Percentiles rank a stretch among this genome's conserved stretches.
Conservation (phyloP, 2,888 invertebrate genomes). For the Palloptera scutellata region DNA sequence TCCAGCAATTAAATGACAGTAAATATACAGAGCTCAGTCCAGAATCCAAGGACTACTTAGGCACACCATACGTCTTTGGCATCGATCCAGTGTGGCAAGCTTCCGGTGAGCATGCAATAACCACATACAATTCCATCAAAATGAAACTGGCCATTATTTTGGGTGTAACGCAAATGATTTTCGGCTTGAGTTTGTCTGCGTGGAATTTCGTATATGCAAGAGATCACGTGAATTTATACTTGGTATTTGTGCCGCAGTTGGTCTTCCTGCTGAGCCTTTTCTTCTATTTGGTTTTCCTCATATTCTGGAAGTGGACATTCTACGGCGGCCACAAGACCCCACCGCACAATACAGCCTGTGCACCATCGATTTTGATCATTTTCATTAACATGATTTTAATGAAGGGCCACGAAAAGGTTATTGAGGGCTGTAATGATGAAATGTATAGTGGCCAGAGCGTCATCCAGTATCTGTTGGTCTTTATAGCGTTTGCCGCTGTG, state of each 20-base stretch:
- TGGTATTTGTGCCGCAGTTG: slow-evolving; percentile 90
- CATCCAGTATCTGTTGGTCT: slow-evolving; percentile 79
- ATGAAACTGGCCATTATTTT: slow-evolving; percentile 95
- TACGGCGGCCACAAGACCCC: slow-evolving; percentile 68
- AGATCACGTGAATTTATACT: slow-evolving; percentile 71
- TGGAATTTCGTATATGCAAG: slow-evolving; percentile 77
- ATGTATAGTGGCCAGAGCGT: slow-evolving; percentile 76
- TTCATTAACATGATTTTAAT: slow-evolving; percentile 83
- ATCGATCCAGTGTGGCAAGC: slow-evolving; percentile 79
- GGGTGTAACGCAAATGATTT: slow-evolving; percentile 93
- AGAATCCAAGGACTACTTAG: slow-evolving; percentile 56
- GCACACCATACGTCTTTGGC: slow-evolving; percentile 77
- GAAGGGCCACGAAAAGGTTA: slow-evolving; percentile 57
- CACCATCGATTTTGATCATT: slow-evolving; percentile 78
- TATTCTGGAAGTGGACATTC: slow-evolving; percentile 88
- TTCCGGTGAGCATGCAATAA: slow-evolving; percentile 84
- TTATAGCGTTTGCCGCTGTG: slow-evolving; percentile 80
- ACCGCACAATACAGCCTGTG: slow-evolving; percentile 66
- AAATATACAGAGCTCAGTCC: slow-evolving; percentile 71
- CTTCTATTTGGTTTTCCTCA: slow-evolving; percentile 86
- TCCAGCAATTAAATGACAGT: slow-evolving; percentile 63
- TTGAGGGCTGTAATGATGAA: slow-evolving; percentile 65
- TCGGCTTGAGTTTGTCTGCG: slow-evolving; percentile 84
- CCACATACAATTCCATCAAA: slow-evolving; percentile 92
- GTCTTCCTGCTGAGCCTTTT: slow-evolving; percentile 86